These are phyloP conservation scores for Ricordea florida DNA, from an alignment of 92 coral and sea anemone species.

Conservation along the genomic window DNA sequence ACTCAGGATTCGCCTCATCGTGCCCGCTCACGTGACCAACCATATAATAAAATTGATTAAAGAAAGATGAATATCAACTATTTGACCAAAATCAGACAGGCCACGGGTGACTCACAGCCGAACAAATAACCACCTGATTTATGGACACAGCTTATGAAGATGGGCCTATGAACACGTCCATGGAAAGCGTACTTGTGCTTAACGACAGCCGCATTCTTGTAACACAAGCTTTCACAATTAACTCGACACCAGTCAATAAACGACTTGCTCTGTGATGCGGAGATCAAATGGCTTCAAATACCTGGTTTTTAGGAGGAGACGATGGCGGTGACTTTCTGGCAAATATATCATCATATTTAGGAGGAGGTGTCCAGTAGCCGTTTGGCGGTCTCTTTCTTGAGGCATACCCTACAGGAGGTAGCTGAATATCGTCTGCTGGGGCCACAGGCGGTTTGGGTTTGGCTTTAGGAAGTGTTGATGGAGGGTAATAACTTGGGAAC, in stretches of 20 bases:
- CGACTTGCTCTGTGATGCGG: no score
- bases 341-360: slow-evolving; percentile 61
- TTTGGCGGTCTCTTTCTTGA: slow-evolving; percentile 24
- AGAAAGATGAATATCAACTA: no score
- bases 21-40: no score
- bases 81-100: background rate
- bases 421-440: slow-evolving; percentile 69
- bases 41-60: no score
- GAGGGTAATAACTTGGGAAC: slow-evolving; percentile 20
- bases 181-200: no score
- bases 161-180: no score
- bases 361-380: slow-evolving; percentile 65
- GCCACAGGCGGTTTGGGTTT: slow-evolving; percentile 59
- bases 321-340: slow-evolving; percentile 37
- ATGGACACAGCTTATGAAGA: no score
- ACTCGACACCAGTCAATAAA: background rate
- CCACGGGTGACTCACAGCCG: background rate
- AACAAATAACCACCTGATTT: background rate
- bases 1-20: no score
- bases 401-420: slow-evolving; percentile 72
- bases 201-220: no score
- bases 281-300: background rate
- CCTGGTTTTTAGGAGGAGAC: slow-evolving; percentile 21
- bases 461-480: slow-evolving; percentile 43
- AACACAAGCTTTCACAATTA: no score